phyloP scores from a whole-genome alignment of 37 sponge, comb jelly and placozoan species.

The Beroe forskalii region DNA sequence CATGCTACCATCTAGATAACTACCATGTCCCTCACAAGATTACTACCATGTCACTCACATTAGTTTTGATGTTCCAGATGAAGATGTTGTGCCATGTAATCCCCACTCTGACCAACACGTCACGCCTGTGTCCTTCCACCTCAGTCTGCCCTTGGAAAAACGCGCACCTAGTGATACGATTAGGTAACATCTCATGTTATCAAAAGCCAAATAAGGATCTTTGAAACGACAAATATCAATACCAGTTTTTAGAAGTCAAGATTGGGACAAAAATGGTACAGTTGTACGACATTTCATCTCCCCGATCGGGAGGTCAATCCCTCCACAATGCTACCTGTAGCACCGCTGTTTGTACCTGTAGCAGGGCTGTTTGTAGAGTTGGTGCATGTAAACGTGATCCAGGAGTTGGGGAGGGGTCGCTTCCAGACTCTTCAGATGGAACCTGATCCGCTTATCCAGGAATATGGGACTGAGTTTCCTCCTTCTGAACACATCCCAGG shows the following conservation, averaged over 20 bases:
- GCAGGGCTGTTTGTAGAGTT: slow-evolving; percentile 19
- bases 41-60: background rate
- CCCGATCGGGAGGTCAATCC: too few relatives aligned
- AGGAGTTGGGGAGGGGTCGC: background rate
- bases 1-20: too few relatives aligned
- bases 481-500: slow-evolving; percentile 55
- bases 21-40: too few relatives aligned
- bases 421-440: background rate
- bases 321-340: too few relatives aligned
- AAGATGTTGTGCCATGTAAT: slow-evolving; percentile 27
- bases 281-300: too few relatives aligned
- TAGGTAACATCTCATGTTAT: too few relatives aligned
- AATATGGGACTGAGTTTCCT: background rate
- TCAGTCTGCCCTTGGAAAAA: slow-evolving; percentile 48
- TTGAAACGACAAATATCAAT: too few relatives aligned
- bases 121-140: background rate
- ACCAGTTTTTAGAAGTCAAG: too few relatives aligned
- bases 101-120: background rate
- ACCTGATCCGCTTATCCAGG: slow-evolving; percentile 16
- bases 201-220: too few relatives aligned
- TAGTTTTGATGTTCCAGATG: slow-evolving; percentile 1
- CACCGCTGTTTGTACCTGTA: too few relatives aligned
- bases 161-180: slow-evolving; percentile 7
- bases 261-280: too few relatives aligned
- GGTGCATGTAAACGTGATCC: slow-evolving; percentile 27